A percentile compares a stretch with the other conserved stretches of the same genome.
phyloP scores from a whole-genome alignment of 2,888 invertebrate genomes.

The Neoaliturus tenellus region DNA sequence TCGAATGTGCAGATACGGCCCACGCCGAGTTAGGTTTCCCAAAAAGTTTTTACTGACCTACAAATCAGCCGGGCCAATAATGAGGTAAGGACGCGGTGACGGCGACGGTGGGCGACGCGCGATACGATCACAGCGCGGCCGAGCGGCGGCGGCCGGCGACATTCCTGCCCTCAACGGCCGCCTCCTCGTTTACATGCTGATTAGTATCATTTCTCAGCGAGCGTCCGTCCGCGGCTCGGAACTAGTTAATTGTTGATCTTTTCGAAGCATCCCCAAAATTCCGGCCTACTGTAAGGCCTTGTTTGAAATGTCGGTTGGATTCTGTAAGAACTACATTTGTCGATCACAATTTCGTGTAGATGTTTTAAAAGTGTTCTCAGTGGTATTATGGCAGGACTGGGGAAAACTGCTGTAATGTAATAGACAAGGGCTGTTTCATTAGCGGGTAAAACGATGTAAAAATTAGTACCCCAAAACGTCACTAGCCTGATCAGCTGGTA shows the following conservation, averaged over 20 bases:
- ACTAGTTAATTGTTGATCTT: constrained; percentile 4
- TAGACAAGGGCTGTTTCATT: too few species aligned
- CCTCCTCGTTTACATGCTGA: constrained; percentile 43
- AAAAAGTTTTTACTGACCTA: constrained; percentile 47
- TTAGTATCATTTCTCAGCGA: constrained; percentile 36
- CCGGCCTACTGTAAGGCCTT: too few species aligned
- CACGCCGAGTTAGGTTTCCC: not conserved
- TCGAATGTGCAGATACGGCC: constrained; percentile 35
- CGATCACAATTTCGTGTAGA: too few species aligned
- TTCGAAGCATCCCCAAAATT: not conserved
- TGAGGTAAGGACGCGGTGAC: constrained; percentile 39
- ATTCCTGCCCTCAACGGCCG: not conserved
- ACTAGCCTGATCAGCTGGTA: too few species aligned
- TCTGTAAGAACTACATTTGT: too few species aligned
- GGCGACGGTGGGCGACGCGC: constrained; percentile 21
- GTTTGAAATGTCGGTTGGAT: too few species aligned
- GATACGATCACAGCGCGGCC: too few species aligned
- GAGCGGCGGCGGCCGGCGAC: constrained; percentile 31
- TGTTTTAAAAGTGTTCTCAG: too few species aligned
- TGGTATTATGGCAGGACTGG: too few species aligned
- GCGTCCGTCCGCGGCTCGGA: not conserved
- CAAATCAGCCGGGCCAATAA: constrained; percentile 51
- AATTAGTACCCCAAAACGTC: too few species aligned
- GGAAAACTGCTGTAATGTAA: too few species aligned
- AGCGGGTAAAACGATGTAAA: too few species aligned